Evolutionary conservation across 2,113 vertebrate species (phyloP).

Genomic region (Speoplatyrhinus poulsoni): DNA sequence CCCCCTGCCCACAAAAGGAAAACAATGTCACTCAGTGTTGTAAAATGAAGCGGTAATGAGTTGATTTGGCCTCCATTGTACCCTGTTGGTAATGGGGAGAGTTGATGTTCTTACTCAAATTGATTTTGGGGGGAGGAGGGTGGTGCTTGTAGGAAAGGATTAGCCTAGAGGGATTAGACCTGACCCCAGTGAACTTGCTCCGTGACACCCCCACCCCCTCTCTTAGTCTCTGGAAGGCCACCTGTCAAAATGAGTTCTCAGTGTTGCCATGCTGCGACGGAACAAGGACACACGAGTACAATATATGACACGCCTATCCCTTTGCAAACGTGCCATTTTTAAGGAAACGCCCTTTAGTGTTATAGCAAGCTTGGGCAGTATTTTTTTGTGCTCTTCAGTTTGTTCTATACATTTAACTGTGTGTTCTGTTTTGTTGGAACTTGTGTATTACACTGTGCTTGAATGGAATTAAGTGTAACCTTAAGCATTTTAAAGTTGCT

Average conservation of each 20-base stretch:
- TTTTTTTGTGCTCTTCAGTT: too few relatives aligned
- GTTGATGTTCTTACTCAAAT: constrained; percentile 29
- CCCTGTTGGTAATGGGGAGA: constrained; percentile 29
- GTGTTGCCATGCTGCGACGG: constrained; percentile 31
- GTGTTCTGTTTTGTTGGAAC: too few relatives aligned
- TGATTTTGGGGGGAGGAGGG: constrained; percentile 3
- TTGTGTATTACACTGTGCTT: not conserved
- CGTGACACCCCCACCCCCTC: constrained; percentile 13
- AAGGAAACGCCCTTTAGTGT: too few relatives aligned
- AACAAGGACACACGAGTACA: constrained; percentile 27
- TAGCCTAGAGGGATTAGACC: constrained; percentile 35
- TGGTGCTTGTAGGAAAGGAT: constrained; percentile 24
- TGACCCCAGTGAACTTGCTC: constrained; percentile 21
- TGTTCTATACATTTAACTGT: too few relatives aligned
- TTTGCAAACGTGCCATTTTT: not conserved
- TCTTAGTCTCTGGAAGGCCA: constrained; percentile 45
- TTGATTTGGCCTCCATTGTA: constrained; percentile 1
- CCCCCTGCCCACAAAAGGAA: too few relatives aligned
- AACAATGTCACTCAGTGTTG: too few relatives aligned
- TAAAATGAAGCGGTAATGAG: not conserved
- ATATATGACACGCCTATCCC: constrained; percentile 20
- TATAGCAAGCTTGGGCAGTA: too few relatives aligned
- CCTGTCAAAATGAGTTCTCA: constrained; percentile 61
- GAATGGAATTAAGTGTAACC: not conserved
- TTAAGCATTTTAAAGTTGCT: not conserved